Conservation (phyloP, 23 tunicate genomes). For the Oikopleura vanhoeffeni region DNA sequence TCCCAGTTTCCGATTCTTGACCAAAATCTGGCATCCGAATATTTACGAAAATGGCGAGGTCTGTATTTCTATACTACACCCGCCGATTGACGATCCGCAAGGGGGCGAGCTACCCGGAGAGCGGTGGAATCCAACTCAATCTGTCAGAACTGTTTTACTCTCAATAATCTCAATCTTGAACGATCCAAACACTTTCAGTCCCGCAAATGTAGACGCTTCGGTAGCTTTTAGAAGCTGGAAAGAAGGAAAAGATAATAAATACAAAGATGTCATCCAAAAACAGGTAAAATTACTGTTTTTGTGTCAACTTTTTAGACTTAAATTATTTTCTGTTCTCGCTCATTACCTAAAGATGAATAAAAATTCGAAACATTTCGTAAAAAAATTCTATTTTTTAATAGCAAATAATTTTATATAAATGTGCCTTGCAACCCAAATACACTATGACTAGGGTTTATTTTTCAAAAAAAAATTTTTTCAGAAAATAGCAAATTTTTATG, state of each 20-base stretch:
- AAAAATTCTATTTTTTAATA: too few relatives aligned
- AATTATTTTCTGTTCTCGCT: too few relatives aligned
- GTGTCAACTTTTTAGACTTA: too few relatives aligned
- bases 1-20: slow-evolving; percentile 65
- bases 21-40: slow-evolving; percentile 90
- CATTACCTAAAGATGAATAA: too few relatives aligned
- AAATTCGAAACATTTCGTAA: too few relatives aligned
- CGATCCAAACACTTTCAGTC: slow-evolving; percentile 85
- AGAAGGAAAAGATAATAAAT: slow-evolving; percentile 52
- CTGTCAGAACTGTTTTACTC: slow-evolving; percentile 66
- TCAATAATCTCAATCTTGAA: slow-evolving; percentile 66
- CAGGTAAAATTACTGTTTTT: too few relatives aligned
- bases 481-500: too few relatives aligned
- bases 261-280: slow-evolving; percentile 53
- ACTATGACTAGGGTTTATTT: not conserved
- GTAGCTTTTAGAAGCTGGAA: slow-evolving; percentile 77
- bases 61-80: slow-evolving; percentile 85
- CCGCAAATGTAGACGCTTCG: slow-evolving; percentile 97
- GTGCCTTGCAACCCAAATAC: too few relatives aligned
- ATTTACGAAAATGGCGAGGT: slow-evolving; percentile 94
- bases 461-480: too few relatives aligned
- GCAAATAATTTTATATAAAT: not conserved
- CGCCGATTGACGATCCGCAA: slow-evolving; percentile 85
- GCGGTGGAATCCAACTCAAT: slow-evolving; percentile 96
- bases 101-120: slow-evolving; percentile 90